Percentiles rank a stretch among this genome's conserved stretches.
phyloP scores from a whole-genome alignment of 2,113 vertebrate species.

The Eptesicus fuscus region DNA sequence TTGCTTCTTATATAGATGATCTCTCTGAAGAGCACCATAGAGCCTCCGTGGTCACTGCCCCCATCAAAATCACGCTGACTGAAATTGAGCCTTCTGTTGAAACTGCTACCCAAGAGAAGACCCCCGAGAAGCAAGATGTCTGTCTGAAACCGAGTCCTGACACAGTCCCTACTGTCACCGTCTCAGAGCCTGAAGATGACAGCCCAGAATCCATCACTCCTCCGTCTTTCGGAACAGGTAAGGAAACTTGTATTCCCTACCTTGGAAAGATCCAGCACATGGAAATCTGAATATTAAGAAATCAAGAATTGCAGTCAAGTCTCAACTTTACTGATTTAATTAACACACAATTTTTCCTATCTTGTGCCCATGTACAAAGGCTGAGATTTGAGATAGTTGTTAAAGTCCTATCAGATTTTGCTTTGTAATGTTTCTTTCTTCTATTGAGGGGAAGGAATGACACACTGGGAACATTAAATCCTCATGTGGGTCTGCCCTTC shows the following conservation, averaged over 20 bases:
- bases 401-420: not conserved
- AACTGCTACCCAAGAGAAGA: constrained; percentile 68
- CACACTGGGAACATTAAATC: not conserved
- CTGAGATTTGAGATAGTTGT: not conserved
- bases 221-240: constrained; percentile 92
- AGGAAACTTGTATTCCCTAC: not conserved
- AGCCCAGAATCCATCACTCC: constrained; percentile 92
- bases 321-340: not conserved
- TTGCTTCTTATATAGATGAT: constrained; percentile 85
- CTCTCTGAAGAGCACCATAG: constrained; percentile 81
- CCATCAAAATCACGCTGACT: constrained; percentile 91
- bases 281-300: not conserved
- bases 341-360: not conserved
- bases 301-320: not conserved
- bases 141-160: constrained; percentile 90
- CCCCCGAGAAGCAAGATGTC: constrained; percentile 73
- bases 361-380: not conserved
- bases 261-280: not conserved
- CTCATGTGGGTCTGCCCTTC: not conserved
- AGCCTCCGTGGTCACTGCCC: constrained; percentile 77
- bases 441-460: not conserved
- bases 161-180: constrained; percentile 92
- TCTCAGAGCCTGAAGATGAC: constrained; percentile 97
- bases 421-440: constrained; percentile 1
- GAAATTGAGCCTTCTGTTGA: constrained; percentile 78